These are phyloP conservation scores for Dermatophagoides farinae DNA, from an alignment of 1,140 invertebrate genomes.

Conservation along the genomic window DNA sequence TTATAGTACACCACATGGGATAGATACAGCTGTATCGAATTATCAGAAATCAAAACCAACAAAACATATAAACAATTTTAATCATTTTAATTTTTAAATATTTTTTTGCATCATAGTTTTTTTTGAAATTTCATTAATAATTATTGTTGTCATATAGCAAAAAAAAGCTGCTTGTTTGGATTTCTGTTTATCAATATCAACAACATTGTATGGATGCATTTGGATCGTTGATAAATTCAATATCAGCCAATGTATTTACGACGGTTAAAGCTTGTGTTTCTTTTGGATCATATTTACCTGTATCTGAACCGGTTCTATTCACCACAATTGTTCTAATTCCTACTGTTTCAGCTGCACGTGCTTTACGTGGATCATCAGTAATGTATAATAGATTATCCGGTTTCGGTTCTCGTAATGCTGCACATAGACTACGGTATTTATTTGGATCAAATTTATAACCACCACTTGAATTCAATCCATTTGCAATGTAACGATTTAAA, in stretches of 20 bases:
- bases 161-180: background rate
- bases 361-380: conserved; percentile 3
- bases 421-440: background rate
- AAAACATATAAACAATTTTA: no score
- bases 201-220: background rate
- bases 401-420: conserved; percentile 4
- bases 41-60: no score
- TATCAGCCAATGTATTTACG: background rate
- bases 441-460: background rate
- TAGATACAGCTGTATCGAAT: no score
- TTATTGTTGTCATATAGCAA: no score
- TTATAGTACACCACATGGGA: no score
- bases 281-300: background rate
- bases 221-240: background rate
- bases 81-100: no score
- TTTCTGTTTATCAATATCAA: background rate
- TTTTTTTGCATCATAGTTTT: no score
- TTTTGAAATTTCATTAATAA: no score
- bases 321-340: background rate
- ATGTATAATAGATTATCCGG: conserved; percentile 1
- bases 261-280: background rate
- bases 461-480: conserved; percentile 4
- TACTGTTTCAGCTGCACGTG: background rate
- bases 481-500: conserved; percentile 3
- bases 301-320: background rate